Percentiles rank a stretch among this genome's conserved stretches.
Evolutionary conservation across 2,888 invertebrate genomes (phyloP).

Genomic region (Ophion ventricosus): DNA sequence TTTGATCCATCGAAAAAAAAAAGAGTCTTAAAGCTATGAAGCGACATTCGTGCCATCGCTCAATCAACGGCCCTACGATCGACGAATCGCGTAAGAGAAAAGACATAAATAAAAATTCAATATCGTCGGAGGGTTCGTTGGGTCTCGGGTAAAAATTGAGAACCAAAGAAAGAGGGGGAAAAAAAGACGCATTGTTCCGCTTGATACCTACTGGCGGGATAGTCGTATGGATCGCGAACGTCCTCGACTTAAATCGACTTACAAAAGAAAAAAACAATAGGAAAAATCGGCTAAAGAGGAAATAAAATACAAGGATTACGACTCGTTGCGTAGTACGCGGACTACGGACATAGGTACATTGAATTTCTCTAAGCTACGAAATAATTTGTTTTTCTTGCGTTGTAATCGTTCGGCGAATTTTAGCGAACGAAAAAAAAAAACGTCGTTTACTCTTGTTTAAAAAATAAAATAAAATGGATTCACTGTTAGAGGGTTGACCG

Average conservation of each 20-base stretch:
- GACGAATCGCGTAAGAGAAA: not conserved
- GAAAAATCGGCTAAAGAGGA: not conserved
- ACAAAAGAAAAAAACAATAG: not conserved
- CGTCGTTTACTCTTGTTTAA: not conserved
- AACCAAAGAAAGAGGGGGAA: not conserved
- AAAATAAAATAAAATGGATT: not conserved
- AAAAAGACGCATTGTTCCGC: not conserved
- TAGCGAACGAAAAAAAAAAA: not conserved
- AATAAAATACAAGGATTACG: not conserved
- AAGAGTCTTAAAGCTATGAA: slow-evolving; percentile 40
- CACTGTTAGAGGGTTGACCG: not conserved
- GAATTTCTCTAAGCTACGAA: not conserved
- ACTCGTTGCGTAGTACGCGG: not conserved
- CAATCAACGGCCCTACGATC: not conserved
- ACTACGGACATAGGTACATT: not conserved
- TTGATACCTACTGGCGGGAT: not conserved
- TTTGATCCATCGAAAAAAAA: slow-evolving; percentile 22
- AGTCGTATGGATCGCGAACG: not conserved
- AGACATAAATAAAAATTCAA: not conserved
- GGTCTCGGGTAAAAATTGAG: not conserved
- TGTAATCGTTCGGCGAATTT: not conserved
- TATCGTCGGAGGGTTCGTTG: not conserved
- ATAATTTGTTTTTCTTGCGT: not conserved
- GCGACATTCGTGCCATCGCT: slow-evolving; percentile 20
- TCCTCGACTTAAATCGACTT: not conserved